phyloP scores from a whole-genome alignment of 2,113 vertebrate genomes.

The Chrysochloris asiatica region DNA sequence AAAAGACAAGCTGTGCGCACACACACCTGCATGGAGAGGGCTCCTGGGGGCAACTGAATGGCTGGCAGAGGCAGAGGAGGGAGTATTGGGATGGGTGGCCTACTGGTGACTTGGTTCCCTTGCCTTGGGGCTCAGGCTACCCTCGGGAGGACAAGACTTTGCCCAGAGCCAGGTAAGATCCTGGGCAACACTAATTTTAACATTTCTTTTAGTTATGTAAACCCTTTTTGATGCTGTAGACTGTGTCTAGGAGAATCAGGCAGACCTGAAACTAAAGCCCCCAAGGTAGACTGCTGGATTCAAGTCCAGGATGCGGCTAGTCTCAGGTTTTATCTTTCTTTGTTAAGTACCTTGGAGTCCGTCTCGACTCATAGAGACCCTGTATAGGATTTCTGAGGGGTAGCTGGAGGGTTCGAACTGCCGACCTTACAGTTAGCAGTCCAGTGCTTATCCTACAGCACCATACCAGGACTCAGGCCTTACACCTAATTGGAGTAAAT shows the following conservation, averaged over 20 bases:
- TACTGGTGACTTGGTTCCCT: background rate
- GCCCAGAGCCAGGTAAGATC: background rate
- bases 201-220: accelerated
- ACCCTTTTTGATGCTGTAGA: background rate
- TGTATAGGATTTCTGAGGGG: too few relatives aligned
- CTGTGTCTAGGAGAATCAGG: background rate
- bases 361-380: too few relatives aligned
- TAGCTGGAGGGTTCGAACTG: too few relatives aligned
- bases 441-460: too few relatives aligned
- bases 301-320: too few relatives aligned
- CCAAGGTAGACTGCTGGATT: too few relatives aligned
- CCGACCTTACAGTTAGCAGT: too few relatives aligned
- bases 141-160: background rate
- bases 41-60: background rate
- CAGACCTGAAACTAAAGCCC: background rate
- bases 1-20: background rate
- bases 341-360: too few relatives aligned
- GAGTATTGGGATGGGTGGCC: background rate
- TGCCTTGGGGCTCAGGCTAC: background rate
- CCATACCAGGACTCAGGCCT: too few relatives aligned
- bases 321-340: too few relatives aligned
- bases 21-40: background rate
- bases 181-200: background rate
- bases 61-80: background rate
- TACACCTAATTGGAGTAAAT: too few relatives aligned